Conservation (phyloP, 2,113 vertebrate species). For the Cygnus buccinator region DNA sequence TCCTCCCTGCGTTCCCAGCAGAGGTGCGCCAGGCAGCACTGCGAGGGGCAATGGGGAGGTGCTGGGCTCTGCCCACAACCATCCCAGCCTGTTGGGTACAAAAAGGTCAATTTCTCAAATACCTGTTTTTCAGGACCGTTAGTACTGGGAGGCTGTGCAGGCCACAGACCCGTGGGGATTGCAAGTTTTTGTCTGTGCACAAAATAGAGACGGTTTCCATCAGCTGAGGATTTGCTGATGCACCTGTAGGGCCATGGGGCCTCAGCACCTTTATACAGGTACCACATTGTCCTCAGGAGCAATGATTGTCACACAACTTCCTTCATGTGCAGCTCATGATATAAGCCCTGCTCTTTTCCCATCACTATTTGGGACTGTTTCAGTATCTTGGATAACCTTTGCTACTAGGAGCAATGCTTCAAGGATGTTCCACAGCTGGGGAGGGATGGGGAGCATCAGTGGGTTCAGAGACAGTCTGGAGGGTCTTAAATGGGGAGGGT, state of each 20-base stretch:
- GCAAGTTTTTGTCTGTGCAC: too few species aligned
- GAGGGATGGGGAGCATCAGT: not conserved
- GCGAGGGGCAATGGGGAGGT: not conserved
- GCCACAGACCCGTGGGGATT: not conserved
- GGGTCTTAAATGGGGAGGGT: not conserved
- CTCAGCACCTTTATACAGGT: not conserved
- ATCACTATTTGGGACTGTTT: fast-evolving
- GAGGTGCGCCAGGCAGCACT: not conserved
- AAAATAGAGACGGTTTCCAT: not conserved
- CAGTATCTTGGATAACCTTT: not conserved
- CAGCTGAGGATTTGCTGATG: not conserved
- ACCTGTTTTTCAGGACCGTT: not conserved
- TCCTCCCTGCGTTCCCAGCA: not conserved
- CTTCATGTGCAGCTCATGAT: not conserved
- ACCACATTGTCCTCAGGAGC: fast-evolving
- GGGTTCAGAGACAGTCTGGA: not conserved
- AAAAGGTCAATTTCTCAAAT: fast-evolving
- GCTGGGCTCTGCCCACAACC: fast-evolving
- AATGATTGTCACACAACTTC: fast-evolving
- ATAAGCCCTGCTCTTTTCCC: not conserved
- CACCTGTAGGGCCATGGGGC: not conserved
- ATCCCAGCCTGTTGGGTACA: not conserved
- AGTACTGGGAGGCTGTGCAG: not conserved
- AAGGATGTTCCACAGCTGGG: fast-evolving
- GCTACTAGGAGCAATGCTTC: not conserved